These are phyloP conservation scores for Luidia sarsii DNA, from an alignment of 53 echinoderm and acorn worm genomes.

Conservation along the genomic window DNA sequence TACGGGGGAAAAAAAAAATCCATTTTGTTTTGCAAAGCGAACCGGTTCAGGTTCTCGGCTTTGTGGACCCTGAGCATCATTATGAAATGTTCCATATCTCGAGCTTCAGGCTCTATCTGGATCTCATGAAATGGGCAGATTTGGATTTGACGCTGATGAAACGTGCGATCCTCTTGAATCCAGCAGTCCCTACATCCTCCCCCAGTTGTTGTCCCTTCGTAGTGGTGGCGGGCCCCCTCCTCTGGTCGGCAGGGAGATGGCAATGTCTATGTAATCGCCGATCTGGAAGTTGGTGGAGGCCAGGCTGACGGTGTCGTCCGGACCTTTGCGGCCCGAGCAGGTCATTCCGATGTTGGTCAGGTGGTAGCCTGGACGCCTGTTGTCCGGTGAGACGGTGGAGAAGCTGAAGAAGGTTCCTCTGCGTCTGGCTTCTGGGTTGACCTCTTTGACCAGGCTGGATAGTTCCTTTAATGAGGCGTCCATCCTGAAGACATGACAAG, in stretches of 20 bases:
- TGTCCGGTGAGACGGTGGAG: slow-evolving; percentile 79
- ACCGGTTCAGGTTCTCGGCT: no score
- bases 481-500: slow-evolving; percentile 66
- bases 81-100: no score
- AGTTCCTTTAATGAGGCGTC: slow-evolving; percentile 93
- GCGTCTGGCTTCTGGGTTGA: slow-evolving; percentile 94
- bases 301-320: slow-evolving; percentile 83
- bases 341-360: slow-evolving; percentile 96
- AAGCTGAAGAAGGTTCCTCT: slow-evolving; percentile 96
- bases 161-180: no score
- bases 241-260: slow-evolving; percentile 87
- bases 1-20: no score
- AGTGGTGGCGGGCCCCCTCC: slow-evolving; percentile 50
- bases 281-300: slow-evolving; percentile 73
- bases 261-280: slow-evolving; percentile 96
- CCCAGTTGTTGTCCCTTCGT: slow-evolving; percentile 60
- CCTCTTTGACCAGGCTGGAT: slow-evolving; percentile 95
- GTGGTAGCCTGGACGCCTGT: slow-evolving; percentile 68
- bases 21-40: no score
- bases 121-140: not conserved
- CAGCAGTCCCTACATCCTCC: slow-evolving; percentile 52
- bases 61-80: no score
- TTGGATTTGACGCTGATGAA: not conserved
- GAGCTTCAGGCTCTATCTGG: not conserved
- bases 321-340: slow-evolving; percentile 95